Evolutionary conservation across 2,113 vertebrate species (phyloP).

Genomic region (Lagopus muta): DNA sequence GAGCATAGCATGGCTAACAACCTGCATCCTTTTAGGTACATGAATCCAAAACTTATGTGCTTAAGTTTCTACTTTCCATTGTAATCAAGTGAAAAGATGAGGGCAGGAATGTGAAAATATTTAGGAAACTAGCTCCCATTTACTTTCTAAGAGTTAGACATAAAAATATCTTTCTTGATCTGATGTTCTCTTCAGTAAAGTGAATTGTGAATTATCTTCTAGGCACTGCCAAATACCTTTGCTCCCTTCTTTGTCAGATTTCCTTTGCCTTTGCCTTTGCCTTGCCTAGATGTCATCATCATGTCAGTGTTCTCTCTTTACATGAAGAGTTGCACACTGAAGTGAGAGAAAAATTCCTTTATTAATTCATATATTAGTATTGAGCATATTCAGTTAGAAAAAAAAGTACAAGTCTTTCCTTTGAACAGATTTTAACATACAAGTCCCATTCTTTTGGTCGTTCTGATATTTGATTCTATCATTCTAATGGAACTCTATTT

Average conservation of each 20-base stretch:
- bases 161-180: not conserved
- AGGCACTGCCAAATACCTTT: fast-evolving
- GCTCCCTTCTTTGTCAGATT: not conserved
- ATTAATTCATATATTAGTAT: not conserved
- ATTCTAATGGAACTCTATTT: not conserved
- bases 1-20: not conserved
- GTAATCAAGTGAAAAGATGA: not conserved
- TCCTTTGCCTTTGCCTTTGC: not conserved
- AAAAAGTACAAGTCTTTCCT: not conserved
- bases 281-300: not conserved
- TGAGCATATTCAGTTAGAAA: not conserved
- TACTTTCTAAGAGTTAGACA: not conserved
- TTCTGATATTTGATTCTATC: not conserved
- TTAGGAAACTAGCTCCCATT: not conserved
- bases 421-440: not conserved
- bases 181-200: not conserved
- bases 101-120: not conserved
- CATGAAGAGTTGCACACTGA: not conserved
- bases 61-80: not conserved
- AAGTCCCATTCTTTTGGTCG: not conserved
- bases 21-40: not conserved
- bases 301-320: not conserved
- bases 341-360: not conserved
- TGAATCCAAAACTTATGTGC: not conserved
- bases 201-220: not conserved